Evolutionary conservation across 2,888 invertebrate species (phyloP).

Genomic region (Andricus quercusramuli): DNA sequence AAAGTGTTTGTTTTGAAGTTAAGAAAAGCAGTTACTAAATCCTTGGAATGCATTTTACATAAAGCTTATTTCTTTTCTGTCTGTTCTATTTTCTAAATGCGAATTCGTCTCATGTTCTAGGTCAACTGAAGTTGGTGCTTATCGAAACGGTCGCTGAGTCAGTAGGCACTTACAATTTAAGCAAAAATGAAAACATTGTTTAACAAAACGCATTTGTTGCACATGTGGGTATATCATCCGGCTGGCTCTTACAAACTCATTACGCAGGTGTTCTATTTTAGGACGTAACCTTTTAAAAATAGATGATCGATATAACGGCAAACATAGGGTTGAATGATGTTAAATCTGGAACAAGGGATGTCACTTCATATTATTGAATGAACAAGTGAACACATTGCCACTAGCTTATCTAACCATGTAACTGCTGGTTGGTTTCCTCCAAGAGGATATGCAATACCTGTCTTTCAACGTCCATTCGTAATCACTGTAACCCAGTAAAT

Average conservation of each 20-base stretch:
- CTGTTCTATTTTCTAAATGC: not conserved
- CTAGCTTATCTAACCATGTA: conserved; percentile 55
- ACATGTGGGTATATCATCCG: not conserved
- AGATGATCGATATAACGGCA: not conserved
- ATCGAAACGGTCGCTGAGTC: no score
- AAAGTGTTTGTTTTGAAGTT: conserved; percentile 8
- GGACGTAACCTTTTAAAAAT: not conserved
- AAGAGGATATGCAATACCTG: conserved; percentile 51
- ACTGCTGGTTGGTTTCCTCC: conserved; percentile 51
- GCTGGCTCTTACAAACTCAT: no score
- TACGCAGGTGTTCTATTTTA: not conserved
- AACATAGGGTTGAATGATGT: not conserved
- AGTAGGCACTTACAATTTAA: no score
- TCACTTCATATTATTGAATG: not conserved
- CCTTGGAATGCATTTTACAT: not conserved
- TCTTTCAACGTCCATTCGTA: conserved; percentile 46
- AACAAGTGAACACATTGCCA: conserved; percentile 23
- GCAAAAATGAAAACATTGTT: not conserved
- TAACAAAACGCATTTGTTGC: not conserved
- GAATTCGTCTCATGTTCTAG: not conserved
- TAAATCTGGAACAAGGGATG: not conserved
- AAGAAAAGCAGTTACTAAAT: not conserved
- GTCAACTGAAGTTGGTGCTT: no score
- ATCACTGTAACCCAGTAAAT: conserved; percentile 39
- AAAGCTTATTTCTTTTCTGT: not conserved